phyloP scores from a whole-genome alignment of 2,113 vertebrate species.

The Pelecanus crispus region DNA sequence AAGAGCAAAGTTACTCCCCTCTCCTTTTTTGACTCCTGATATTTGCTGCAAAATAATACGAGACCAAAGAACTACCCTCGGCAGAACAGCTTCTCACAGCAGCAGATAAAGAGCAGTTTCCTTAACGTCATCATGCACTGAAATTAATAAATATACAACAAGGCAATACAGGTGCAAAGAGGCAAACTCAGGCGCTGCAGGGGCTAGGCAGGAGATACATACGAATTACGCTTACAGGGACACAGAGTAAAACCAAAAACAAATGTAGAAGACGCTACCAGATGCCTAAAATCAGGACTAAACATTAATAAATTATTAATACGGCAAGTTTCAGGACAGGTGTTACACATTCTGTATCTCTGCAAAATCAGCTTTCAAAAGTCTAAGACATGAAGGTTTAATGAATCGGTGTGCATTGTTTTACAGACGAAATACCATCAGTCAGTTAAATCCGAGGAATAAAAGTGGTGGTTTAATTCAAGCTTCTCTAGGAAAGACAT shows the following conservation, averaged over 20 bases:
- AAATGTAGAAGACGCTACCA: background rate
- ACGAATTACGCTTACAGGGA: background rate
- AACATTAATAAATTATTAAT: background rate
- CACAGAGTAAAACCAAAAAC: background rate
- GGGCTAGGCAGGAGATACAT: background rate
- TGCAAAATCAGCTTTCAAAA: background rate
- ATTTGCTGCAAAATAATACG: background rate
- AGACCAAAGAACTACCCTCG: background rate
- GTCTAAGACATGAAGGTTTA: background rate
- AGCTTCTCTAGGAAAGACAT: slow-evolving; percentile 4
- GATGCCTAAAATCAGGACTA: background rate
- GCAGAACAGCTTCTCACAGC: background rate
- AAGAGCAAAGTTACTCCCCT: background rate
- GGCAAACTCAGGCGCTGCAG: background rate
- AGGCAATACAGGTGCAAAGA: background rate
- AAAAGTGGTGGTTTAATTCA: background rate
- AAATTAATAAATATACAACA: background rate
- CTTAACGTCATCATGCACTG: background rate
- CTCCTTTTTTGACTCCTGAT: background rate
- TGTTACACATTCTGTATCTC: background rate
- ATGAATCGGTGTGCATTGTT: background rate
- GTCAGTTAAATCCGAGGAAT: background rate
- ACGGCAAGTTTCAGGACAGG: background rate
- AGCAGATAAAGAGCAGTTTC: background rate
- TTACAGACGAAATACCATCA: background rate